These are phyloP conservation scores for Nothoprocta perdicaria DNA, from an alignment of 2,113 vertebrate genomes.

Conservation along the genomic window DNA sequence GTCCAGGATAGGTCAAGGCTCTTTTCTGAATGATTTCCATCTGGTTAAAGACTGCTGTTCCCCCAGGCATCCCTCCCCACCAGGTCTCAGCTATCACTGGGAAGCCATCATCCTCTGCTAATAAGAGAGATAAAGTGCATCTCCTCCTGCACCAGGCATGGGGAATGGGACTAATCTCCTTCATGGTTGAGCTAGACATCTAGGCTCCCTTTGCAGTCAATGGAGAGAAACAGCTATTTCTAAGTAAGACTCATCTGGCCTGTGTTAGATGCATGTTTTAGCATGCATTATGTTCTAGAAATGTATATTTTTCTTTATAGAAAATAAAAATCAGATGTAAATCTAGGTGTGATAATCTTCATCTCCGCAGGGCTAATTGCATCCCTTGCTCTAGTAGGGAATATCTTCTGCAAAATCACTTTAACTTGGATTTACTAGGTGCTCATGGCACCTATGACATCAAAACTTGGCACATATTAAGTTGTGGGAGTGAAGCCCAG, in stretches of 20 bases:
- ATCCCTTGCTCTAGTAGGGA: not conserved
- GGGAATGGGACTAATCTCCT: not conserved
- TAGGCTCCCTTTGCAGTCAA: not conserved
- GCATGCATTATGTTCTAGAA: not conserved
- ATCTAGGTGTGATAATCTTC: not conserved
- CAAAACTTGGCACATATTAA: not conserved
- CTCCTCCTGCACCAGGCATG: not conserved
- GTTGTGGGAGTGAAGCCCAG: not conserved
- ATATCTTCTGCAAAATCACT: not conserved
- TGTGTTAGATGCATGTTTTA: accelerated
- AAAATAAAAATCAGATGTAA: not conserved
- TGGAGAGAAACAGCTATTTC: not conserved
- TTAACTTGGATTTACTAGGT: not conserved
- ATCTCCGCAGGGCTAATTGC: not conserved
- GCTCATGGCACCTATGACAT: not conserved
- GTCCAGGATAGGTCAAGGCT: not conserved
- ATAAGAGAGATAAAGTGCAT: not conserved
- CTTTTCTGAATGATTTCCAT: not conserved
- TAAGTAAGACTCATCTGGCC: not conserved
- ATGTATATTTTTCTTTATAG: not conserved
- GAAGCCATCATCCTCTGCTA: not conserved
- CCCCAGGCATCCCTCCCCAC: not conserved
- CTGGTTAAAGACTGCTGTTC: not conserved
- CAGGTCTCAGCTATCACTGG: not conserved
- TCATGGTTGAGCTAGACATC: not conserved